A percentile compares a stretch with the other conserved stretches of the same genome.
phyloP scores from a whole-genome alignment of 2,888 invertebrate species.

The Vannuccia rotundouncinata region DNA sequence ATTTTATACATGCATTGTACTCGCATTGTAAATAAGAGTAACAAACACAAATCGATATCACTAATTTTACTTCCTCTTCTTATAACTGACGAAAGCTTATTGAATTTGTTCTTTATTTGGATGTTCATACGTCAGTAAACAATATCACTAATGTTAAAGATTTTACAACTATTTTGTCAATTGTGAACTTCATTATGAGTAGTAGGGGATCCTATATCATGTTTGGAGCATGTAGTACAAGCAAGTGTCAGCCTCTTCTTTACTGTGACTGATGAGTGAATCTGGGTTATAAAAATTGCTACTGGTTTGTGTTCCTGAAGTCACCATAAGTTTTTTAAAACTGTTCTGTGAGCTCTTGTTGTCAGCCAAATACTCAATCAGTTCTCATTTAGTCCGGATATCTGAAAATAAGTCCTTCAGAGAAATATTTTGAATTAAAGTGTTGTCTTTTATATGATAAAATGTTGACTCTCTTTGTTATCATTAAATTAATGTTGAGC shows the following conservation, averaged over 20 bases:
- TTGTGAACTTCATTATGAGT: too few relatives aligned
- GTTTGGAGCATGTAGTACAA: background rate
- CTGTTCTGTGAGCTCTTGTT: constrained; percentile 39
- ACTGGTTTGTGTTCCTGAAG: constrained; percentile 38
- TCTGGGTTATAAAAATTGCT: constrained; percentile 22
- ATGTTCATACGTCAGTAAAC: too few relatives aligned
- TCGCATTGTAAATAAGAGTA: too few relatives aligned
- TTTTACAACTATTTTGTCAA: too few relatives aligned
- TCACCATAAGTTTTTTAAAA: constrained; percentile 39
- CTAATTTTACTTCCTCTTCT: too few relatives aligned
- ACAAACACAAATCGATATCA: too few relatives aligned
- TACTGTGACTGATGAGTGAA: background rate
- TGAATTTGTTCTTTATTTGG: too few relatives aligned
- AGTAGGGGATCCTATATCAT: too few relatives aligned
- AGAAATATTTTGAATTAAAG: constrained; percentile 40
- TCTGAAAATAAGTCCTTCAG: constrained; percentile 40
- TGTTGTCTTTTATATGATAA: constrained; percentile 39
- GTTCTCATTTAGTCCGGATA: constrained; percentile 38
- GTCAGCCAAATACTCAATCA: constrained; percentile 39
- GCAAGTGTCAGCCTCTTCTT: constrained; percentile 10
- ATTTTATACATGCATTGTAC: too few relatives aligned
- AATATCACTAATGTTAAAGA: too few relatives aligned
- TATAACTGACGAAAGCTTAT: too few relatives aligned
- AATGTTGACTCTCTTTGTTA: constrained; percentile 40
- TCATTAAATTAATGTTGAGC: constrained; percentile 39